Conservation (phyloP, 1,140 invertebrate species). For the Cheumatopsyche charites region DNA sequence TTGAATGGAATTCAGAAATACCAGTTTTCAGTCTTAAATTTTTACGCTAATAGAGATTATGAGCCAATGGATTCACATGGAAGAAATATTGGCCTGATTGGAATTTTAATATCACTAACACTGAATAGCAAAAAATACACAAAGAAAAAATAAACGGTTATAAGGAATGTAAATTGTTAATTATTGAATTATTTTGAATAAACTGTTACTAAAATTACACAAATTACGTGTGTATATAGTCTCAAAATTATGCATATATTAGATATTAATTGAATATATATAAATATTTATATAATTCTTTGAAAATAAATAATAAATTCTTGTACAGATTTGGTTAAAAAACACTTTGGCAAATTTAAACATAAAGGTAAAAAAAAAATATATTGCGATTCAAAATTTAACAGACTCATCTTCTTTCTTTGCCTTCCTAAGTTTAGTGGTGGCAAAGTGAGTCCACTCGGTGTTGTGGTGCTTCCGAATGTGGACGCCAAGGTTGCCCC, state of each 20-base stretch:
- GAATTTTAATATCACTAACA: slow-evolving; percentile 46
- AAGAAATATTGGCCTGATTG: slow-evolving; percentile 35
- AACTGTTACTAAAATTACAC: not conserved
- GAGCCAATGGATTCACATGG: slow-evolving; percentile 33
- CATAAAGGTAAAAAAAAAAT: slow-evolving; percentile 8
- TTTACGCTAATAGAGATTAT: slow-evolving; percentile 47
- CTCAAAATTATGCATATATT: slow-evolving; percentile 19
- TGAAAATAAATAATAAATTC: slow-evolving; percentile 48
- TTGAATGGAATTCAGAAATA: slow-evolving; percentile 32
- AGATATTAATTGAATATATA: slow-evolving; percentile 28
- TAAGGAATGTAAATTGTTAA: slow-evolving; percentile 21
- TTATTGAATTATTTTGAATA: not conserved
- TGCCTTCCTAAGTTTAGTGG: slow-evolving; percentile 57
- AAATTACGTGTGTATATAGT: not conserved
- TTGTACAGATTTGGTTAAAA: slow-evolving; percentile 49
- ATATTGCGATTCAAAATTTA: slow-evolving; percentile 19
- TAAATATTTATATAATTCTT: slow-evolving; percentile 43
- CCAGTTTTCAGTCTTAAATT: slow-evolving; percentile 47
- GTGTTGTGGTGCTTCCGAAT: slow-evolving; percentile 75
- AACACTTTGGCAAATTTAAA: slow-evolving; percentile 48
- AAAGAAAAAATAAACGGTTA: slow-evolving; percentile 14
- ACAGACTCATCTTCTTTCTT: slow-evolving; percentile 51
- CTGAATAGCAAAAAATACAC: slow-evolving; percentile 35
- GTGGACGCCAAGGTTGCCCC: slow-evolving; percentile 81
- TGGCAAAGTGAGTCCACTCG: slow-evolving; percentile 60